phyloP scores from a whole-genome alignment of 1,140 invertebrate species.

The Physella acuta region DNA sequence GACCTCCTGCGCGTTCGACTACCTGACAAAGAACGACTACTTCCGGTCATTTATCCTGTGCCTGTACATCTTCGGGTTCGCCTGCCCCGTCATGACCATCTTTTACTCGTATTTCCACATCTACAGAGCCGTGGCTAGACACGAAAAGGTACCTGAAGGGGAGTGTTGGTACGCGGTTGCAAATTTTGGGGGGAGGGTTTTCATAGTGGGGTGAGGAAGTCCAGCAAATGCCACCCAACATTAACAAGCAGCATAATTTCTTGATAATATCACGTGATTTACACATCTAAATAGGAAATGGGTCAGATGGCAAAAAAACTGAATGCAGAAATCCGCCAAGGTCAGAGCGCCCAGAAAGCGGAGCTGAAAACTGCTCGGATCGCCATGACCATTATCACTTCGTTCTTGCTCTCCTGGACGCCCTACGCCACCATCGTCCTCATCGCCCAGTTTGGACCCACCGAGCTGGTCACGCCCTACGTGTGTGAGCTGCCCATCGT shows the following conservation, averaged over 20 bases:
- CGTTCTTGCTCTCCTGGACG: constrained; percentile 75
- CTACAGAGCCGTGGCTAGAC: constrained; percentile 71
- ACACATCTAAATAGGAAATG: constrained; percentile 70
- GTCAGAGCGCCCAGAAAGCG: constrained; percentile 40
- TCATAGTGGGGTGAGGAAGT: too few species aligned
- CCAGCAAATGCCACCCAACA: too few species aligned
- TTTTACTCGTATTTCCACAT: constrained; percentile 73
- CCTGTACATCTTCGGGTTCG: constrained; percentile 50
- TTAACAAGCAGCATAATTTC: too few species aligned
- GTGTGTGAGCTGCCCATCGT: constrained; percentile 73
- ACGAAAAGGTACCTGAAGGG: constrained; percentile 74
- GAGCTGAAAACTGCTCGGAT: constrained; percentile 65
- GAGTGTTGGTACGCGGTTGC: too few species aligned
- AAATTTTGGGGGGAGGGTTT: too few species aligned
- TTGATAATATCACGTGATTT: too few species aligned
- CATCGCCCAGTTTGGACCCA: constrained; percentile 69
- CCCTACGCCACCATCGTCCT: constrained; percentile 75
- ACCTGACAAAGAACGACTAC: constrained; percentile 68
- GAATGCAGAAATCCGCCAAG: constrained; percentile 44
- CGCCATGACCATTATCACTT: constrained; percentile 76
- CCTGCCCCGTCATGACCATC: constrained; percentile 71
- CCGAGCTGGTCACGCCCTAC: constrained; percentile 65
- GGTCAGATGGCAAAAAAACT: constrained; percentile 51
- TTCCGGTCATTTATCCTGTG: constrained; percentile 64
- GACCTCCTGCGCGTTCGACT: constrained; percentile 84